These are phyloP conservation scores for Mionectes olivaceus DNA, from an alignment of 2,797 vertebrate species.

Conservation along the genomic window DNA sequence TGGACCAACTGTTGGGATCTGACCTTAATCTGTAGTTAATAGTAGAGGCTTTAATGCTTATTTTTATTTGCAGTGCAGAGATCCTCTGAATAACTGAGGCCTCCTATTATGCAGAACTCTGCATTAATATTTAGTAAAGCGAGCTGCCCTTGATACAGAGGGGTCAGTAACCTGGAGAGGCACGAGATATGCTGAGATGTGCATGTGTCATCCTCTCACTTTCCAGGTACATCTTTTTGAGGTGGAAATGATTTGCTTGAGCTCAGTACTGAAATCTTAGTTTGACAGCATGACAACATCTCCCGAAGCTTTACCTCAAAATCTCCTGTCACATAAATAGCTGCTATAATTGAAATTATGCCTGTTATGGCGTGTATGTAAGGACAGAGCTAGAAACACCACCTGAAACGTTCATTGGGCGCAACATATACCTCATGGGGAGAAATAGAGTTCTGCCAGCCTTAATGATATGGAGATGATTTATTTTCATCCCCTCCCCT, in stretches of 20 bases:
- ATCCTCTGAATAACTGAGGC: neutral
- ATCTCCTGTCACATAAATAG: neutral
- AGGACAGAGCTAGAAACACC: neutral
- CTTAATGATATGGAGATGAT: neutral
- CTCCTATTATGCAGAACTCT: neutral
- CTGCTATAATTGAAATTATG: neutral
- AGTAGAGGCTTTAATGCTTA: constrained; percentile 5
- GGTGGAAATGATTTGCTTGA: neutral
- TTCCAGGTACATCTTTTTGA: neutral
- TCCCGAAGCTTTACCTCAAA: neutral
- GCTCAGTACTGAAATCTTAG: neutral
- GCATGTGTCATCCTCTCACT: neutral
- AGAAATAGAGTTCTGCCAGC: neutral
- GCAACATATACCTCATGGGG: neutral
- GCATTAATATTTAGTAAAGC: neutral
- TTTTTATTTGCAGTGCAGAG: constrained; percentile 26
- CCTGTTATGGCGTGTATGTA: neutral
- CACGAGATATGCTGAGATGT: neutral
- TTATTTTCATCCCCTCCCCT: neutral
- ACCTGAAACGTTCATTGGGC: neutral
- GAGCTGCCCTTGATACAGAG: neutral
- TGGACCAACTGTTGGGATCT: constrained; percentile 3
- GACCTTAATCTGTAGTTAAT: constrained; percentile 51
- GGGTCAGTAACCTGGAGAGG: neutral
- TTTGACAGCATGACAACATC: neutral